Percentiles rank a stretch among this genome's conserved stretches.
Conservation (phyloP, 2,113 vertebrate genomes). For the Hyla sarda region DNA sequence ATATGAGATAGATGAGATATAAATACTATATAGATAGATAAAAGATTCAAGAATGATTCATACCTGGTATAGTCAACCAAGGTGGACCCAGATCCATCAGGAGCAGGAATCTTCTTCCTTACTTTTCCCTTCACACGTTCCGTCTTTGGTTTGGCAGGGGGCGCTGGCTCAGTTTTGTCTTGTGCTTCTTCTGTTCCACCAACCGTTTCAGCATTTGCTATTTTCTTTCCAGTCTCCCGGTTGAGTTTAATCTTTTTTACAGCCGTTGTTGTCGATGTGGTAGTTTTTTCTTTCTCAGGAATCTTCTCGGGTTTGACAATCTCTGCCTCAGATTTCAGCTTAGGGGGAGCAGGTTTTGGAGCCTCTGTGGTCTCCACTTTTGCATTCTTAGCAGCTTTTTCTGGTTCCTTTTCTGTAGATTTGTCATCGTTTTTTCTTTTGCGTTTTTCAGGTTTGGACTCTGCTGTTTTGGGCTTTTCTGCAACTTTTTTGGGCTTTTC, state of each 20-base stretch:
- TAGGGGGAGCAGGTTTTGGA: constrained; percentile 69
- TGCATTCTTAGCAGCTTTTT: constrained; percentile 68
- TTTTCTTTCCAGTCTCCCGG: constrained; percentile 86
- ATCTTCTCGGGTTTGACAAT: constrained; percentile 72
- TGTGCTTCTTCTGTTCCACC: constrained; percentile 69
- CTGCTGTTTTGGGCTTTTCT: constrained; percentile 76
- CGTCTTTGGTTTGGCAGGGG: constrained; percentile 70
- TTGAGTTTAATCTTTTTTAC: constrained; percentile 95
- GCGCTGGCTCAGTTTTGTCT: constrained; percentile 70
- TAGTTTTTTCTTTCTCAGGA: constrained; percentile 76
- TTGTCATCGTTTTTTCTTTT: constrained; percentile 83
- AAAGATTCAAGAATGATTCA: neutral
- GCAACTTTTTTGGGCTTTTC: constrained; percentile 76
- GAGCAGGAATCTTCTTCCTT: constrained; percentile 73
- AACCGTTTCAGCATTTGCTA: constrained; percentile 73
- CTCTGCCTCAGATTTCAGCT: constrained; percentile 75
- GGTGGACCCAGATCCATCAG: constrained; percentile 71
- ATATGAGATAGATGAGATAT: too few relatives aligned
- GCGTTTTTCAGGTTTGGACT: constrained; percentile 81
- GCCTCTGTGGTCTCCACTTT: constrained; percentile 73
- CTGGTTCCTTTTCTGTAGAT: constrained; percentile 73
- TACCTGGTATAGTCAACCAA: constrained; percentile 87
- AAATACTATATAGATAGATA: too few relatives aligned
- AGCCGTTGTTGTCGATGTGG: constrained; percentile 64
- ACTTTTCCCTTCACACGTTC: constrained; percentile 78